Evolutionary conservation across 2,797 vertebrate genomes (phyloP).

Genomic region (Melopsittacus undulatus): DNA sequence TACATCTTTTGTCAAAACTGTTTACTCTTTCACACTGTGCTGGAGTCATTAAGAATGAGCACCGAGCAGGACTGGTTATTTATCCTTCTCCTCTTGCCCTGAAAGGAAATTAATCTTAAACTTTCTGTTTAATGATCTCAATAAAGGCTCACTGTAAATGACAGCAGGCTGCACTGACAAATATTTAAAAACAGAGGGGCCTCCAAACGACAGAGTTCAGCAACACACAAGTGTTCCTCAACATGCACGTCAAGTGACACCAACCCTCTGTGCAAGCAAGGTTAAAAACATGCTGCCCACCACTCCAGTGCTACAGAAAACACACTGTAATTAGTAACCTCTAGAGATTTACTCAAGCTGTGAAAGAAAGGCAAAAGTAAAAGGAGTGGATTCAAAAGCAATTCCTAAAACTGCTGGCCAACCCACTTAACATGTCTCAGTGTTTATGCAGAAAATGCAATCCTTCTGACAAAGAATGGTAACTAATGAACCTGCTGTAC

Average conservation of each 20-base stretch:
- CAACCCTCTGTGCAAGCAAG: not conserved
- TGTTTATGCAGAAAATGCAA: not conserved
- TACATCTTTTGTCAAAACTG: slow-evolving; percentile 79
- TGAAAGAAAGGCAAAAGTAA: not conserved
- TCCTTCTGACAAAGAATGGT: not conserved
- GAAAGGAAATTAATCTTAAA: slow-evolving; percentile 79
- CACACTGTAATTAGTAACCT: not conserved
- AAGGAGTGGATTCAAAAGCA: not conserved
- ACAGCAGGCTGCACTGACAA: slow-evolving; percentile 43
- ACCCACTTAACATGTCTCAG: not conserved
- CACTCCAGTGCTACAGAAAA: not conserved
- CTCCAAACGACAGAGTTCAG: slow-evolving; percentile 42
- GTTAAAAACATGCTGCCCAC: slow-evolving; percentile 30
- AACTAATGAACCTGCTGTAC: not conserved
- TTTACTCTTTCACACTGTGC: slow-evolving; percentile 82
- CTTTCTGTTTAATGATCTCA: slow-evolving; percentile 75
- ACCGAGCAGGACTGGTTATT: slow-evolving; percentile 69
- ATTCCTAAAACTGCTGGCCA: not conserved
- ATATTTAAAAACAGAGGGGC: slow-evolving; percentile 64
- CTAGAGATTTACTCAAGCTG: slow-evolving; percentile 5
- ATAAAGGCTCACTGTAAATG: slow-evolving; percentile 60
- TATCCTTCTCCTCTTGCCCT: slow-evolving; percentile 78
- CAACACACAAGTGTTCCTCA: slow-evolving; percentile 27
- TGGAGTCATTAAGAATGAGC: slow-evolving; percentile 72
- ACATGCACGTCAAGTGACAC: not conserved